These are phyloP conservation scores for Sinocyclocheilus rhinocerous DNA, from an alignment of 2,113 vertebrate species.

Conservation along the genomic window DNA sequence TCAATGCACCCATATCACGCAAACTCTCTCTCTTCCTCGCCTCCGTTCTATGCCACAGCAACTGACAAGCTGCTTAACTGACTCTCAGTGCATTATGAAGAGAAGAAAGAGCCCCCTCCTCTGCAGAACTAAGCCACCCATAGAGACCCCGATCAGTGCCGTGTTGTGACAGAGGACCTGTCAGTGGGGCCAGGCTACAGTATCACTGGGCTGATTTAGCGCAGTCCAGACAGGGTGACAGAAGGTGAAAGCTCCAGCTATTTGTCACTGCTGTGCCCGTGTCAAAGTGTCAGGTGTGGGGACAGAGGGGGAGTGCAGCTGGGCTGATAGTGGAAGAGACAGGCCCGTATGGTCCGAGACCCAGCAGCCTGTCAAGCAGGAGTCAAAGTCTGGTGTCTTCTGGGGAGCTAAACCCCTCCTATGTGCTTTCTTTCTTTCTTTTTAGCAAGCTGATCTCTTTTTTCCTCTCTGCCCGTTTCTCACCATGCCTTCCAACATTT, in stretches of 20 bases:
- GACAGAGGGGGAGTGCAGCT: constrained; percentile 77
- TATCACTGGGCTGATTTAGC: constrained; percentile 72
- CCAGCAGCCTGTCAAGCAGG: constrained; percentile 77
- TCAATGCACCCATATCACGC: constrained; percentile 28
- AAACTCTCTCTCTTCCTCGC: not conserved
- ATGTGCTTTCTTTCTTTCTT: constrained; percentile 55
- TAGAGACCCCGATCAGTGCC: constrained; percentile 76
- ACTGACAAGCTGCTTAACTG: constrained; percentile 68
- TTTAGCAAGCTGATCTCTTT: constrained; percentile 29
- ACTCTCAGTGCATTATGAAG: constrained; percentile 52
- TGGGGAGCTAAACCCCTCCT: constrained; percentile 47
- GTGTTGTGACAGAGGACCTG: constrained; percentile 78
- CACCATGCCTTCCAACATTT: constrained; percentile 14
- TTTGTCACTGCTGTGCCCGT: constrained; percentile 81
- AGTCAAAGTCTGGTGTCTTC: constrained; percentile 70
- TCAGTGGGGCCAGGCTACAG: constrained; percentile 72
- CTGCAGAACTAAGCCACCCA: constrained; percentile 73
- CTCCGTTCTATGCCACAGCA: constrained; percentile 46
- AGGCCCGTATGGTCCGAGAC: constrained; percentile 78
- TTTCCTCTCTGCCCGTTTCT: constrained; percentile 3
- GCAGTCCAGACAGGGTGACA: constrained; percentile 78
- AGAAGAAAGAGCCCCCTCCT: constrained; percentile 51
- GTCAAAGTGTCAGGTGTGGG: constrained; percentile 82
- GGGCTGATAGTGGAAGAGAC: constrained; percentile 79
- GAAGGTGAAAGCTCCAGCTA: constrained; percentile 82